A percentile compares a stretch with the other conserved stretches of the same genome.
These are phyloP conservation scores for Drosophila bifasciata DNA, from an alignment of 1,140 invertebrate genomes.

Conservation along the genomic window DNA sequence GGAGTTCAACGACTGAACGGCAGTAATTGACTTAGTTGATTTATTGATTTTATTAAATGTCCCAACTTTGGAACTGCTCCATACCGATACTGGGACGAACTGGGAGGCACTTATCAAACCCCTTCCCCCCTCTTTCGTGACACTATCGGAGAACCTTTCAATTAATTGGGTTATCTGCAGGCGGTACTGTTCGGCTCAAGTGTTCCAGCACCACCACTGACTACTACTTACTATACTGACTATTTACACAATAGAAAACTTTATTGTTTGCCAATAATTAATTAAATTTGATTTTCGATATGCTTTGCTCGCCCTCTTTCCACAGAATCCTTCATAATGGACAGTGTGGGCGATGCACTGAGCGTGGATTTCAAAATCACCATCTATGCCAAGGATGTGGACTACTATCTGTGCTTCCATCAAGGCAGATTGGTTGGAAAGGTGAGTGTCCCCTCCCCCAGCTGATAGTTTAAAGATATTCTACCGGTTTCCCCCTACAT, in stretches of 20 bases:
- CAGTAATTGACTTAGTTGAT: constrained; percentile 45
- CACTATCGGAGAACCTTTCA: constrained; percentile 79
- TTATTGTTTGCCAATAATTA: constrained; percentile 69
- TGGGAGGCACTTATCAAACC: constrained; percentile 58
- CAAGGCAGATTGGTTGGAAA: constrained; percentile 76
- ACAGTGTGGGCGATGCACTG: constrained; percentile 71
- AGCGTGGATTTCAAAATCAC: constrained; percentile 71
- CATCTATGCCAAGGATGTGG: constrained; percentile 75
- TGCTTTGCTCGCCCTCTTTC: constrained; percentile 30
- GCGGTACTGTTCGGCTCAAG: constrained; percentile 42
- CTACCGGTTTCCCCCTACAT: no score
- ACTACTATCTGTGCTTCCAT: constrained; percentile 74
- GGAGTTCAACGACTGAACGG: constrained; percentile 52
- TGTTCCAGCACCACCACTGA: constrained; percentile 17
- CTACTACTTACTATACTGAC: constrained; percentile 24
- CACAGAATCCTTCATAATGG: constrained; percentile 72
- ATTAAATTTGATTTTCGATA: constrained; percentile 58
- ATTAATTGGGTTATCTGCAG: constrained; percentile 78
- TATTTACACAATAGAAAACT: constrained; percentile 61
- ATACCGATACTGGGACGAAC: constrained; percentile 1
- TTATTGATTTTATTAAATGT: constrained; percentile 38
- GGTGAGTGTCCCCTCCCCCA: no score
- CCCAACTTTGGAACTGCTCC: neutral
- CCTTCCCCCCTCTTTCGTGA: constrained; percentile 72
- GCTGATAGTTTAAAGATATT: no score